Base-by-base conservation (phyloP, 2,797 vertebrate species). In the Basileuterus tristriatus region DNA sequence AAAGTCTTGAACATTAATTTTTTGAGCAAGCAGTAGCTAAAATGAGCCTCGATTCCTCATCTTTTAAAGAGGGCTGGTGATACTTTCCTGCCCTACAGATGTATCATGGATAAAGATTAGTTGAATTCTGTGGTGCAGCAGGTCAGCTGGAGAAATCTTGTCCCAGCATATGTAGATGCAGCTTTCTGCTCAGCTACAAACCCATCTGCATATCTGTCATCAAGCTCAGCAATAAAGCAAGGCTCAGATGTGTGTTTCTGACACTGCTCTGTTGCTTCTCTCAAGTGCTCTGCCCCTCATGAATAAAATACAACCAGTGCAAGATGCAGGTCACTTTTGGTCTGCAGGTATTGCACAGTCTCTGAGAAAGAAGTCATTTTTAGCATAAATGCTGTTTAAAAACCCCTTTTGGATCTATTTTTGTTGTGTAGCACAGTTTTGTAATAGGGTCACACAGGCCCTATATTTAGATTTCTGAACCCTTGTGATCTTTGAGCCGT, bases 381-480 rank as follows among this genome's bases (percentile, higher is more conserved):
- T 63, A 83, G 65, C 63, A 83, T 88, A 85, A 88, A 78, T 43
- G 47, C 55, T 93, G 62, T 65, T 78, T 43, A 59, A 96, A 93
- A 72, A 0, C 7, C 21, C 23, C 32, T 70, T 87, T 86, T 49
- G 92, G 52, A 60, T 91, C 80, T 95, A 39, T 91, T 95, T 92
- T 85, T 96, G n/a, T 88, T 91, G 67, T 56, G 44, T 43, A 96
- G 77, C 91, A 93, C 55, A 58, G 65, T 93, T 91, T 91, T 90
- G 34, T 93, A 91, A 81, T 21, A 93, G 77, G 83, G 85, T 94
- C 67, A 7, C 72, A 37, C 15, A 91, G 65, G 88, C 47, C n/a
- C 90, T 96, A 46, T 96, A 82, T 96, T 95, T 95, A 94, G 93
- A 62, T 94, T 86, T 83, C 77, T 76, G 90, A 91, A 81, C 90